Percentiles rank a stretch among this genome's conserved stretches.
These are phyloP conservation scores for Brevimyrus niger DNA, from an alignment of 2,113 vertebrate species.

Conservation along the genomic window DNA sequence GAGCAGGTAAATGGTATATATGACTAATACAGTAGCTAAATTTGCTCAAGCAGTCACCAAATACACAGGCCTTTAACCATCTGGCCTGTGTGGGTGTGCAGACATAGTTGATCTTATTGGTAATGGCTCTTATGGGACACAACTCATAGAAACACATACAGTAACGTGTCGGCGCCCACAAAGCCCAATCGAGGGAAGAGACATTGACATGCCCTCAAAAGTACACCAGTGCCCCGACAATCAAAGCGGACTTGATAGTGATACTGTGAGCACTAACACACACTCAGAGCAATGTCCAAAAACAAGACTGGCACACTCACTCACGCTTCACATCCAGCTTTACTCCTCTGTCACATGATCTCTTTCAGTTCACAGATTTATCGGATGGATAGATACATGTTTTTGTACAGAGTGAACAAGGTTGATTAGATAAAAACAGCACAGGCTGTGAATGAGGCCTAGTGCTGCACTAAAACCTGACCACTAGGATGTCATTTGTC, in stretches of 20 bases:
- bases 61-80: background rate
- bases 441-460: background rate
- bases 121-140: background rate
- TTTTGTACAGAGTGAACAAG: background rate
- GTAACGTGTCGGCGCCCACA: background rate
- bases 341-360: background rate
- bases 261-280: background rate
- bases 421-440: background rate
- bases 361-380: background rate
- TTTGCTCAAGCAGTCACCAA: background rate
- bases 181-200: background rate
- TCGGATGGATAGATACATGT: background rate
- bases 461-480: background rate
- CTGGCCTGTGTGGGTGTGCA: background rate
- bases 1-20: background rate
- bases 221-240: background rate
- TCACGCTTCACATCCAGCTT: background rate
- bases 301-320: background rate
- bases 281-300: background rate
- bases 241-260: background rate
- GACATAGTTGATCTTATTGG: background rate
- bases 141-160: background rate
- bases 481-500: background rate
- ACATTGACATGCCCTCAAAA: background rate
- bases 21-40: background rate